Evolutionary conservation across 1,140 invertebrate genomes (phyloP), one percentile per base, ranked within the genome.

Genomic region (Eumeta japonica): DNA sequence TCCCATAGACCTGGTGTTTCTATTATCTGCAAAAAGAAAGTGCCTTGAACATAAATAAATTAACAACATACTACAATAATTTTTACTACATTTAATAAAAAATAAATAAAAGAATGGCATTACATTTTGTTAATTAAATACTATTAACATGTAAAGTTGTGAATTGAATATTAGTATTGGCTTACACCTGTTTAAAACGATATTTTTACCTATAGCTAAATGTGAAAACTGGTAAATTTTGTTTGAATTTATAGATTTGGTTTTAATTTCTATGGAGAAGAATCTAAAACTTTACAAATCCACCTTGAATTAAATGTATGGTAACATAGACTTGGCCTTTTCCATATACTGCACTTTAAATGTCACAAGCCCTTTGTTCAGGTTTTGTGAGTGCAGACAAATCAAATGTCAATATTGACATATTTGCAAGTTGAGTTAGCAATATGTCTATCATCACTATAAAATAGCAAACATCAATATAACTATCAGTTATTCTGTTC

Each of bases 1-100:
- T 72, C 67, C 67, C 67, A 72, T 1, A 72, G 56, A 5, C 67
- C 67, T 10, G 67, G 67, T 2, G 67, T 72, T 37, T 72, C 67
- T 40, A 72, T 72, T 28, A 72, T 72, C 67, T 72, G 15, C 16
- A 3, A 10, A 12, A 16, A 16, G n/a, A 24, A 24, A 7, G n/a
- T n/a, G 10, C 10, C 10, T 33, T 4, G 3, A 33, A 33, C 7
- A 16, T 15, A 14, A 14, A 16, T 14, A 33, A 15, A 33, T 5
- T 14, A 16, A 14, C 3, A 9, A 16, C 5, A 33, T 15, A 14
- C 5, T 4, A 4, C 5, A 9, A 3, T 16, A 5, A 4, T 11
- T 15, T 11, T 14, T 10, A 33, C 31, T 14, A 7, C 13, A 33
- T 3, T 12, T 9, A 33, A 9, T 10, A 11, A 3, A 5, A 33